These are phyloP conservation scores for Spodoptera exigua DNA, from an alignment of 2,888 invertebrate genomes.

Conservation along the genomic window DNA sequence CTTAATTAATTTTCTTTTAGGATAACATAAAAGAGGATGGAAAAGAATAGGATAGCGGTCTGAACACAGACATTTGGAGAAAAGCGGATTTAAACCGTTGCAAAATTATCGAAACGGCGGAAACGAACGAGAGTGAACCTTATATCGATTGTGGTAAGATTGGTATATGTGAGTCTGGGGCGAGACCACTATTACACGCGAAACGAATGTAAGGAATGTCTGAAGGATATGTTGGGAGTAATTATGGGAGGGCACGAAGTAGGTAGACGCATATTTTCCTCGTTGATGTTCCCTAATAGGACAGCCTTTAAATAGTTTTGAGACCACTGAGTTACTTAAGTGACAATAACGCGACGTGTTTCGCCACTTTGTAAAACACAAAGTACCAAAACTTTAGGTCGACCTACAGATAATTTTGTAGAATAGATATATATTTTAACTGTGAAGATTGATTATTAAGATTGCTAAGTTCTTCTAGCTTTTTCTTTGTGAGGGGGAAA, in stretches of 20 bases:
- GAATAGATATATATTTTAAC: too few species aligned
- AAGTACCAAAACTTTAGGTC: too few species aligned
- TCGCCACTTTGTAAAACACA: conserved; percentile 17
- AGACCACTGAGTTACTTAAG: conserved; percentile 49
- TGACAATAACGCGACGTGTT: conserved; percentile 45
- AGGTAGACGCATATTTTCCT: conserved; percentile 55
- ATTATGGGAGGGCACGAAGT: conserved; percentile 60
- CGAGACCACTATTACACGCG: conserved; percentile 58
- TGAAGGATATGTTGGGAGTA: conserved; percentile 59
- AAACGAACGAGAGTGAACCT: conserved; percentile 29
- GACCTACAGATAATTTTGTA: too few species aligned
- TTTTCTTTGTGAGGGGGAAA: too few species aligned
- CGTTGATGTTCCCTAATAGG: conserved; percentile 46
- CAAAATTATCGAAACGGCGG: conserved; percentile 63
- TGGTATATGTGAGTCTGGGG: conserved; percentile 5
- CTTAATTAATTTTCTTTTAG: conserved; percentile 85
- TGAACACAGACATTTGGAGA: conserved; percentile 72
- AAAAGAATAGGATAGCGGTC: conserved; percentile 71
- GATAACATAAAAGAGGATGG: conserved; percentile 74
- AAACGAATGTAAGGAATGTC: conserved; percentile 68
- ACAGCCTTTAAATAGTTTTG: conserved; percentile 56
- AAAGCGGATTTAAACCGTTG: conserved; percentile 76
- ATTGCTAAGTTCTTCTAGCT: too few species aligned
- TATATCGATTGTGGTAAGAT: conserved; percentile 17
- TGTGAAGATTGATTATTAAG: too few species aligned